These are phyloP conservation scores for Clarias macrocephalus DNA, from an alignment of 2,113 vertebrate species.

Conservation along the genomic window DNA sequence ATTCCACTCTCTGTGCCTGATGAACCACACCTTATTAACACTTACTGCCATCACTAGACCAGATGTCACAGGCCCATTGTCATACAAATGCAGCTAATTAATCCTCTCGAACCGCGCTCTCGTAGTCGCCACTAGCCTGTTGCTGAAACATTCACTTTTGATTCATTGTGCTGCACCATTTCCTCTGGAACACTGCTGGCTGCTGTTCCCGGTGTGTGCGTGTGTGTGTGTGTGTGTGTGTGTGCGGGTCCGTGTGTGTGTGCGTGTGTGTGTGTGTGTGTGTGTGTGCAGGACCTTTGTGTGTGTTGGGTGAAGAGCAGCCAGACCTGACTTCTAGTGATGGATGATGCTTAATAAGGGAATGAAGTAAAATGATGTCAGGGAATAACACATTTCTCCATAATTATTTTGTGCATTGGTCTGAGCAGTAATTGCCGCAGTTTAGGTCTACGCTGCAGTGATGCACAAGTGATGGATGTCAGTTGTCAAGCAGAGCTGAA, in stretches of 20 bases:
- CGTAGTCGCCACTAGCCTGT: constrained; percentile 37
- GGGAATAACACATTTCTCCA: constrained; percentile 61
- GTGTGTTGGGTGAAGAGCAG: constrained; percentile 40
- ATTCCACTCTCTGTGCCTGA: constrained; percentile 44
- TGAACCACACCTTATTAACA: constrained; percentile 58
- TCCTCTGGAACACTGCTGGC: constrained; percentile 15
- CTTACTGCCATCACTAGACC: constrained; percentile 53
- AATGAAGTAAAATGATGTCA: constrained; percentile 61
- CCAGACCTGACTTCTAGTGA: constrained; percentile 48
- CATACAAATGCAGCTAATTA: constrained; percentile 61
- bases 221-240: background rate
- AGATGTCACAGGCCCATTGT: constrained; percentile 56
- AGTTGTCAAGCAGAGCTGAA: constrained; percentile 56
- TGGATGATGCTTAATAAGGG: constrained; percentile 56
- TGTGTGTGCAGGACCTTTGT: constrained; percentile 23
- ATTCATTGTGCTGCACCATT: constrained; percentile 33
- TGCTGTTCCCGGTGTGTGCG: background rate
- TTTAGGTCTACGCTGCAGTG: constrained; percentile 51
- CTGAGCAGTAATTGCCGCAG: constrained; percentile 57
- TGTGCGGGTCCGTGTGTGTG: too few relatives aligned
- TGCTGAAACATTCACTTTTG: constrained; percentile 47
- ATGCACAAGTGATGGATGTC: constrained; percentile 61
- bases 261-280: background rate
- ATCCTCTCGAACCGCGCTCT: constrained; percentile 49
- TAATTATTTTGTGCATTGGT: constrained; percentile 62